These are phyloP conservation scores for Gambusia yucatana DNA, from an alignment of 2,797 vertebrate genomes.

Conservation along the genomic window DNA sequence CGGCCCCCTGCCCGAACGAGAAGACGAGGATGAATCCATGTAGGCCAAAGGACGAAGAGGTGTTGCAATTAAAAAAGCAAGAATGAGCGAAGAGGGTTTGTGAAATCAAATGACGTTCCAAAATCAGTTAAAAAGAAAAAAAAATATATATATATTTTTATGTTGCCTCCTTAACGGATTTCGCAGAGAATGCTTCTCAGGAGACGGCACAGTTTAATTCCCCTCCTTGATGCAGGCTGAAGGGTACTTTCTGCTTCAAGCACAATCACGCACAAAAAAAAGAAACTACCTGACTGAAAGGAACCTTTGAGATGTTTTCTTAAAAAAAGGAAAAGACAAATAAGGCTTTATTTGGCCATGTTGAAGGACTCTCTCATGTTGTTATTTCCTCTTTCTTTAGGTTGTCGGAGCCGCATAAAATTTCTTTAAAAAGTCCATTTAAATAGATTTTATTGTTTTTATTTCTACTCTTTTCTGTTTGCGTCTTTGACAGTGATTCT, in stretches of 20 bases:
- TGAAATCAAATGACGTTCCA: slow-evolving; percentile 17
- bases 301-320: neutral
- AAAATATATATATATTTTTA: neutral
- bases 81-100: neutral
- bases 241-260: neutral
- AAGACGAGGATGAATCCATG: slow-evolving; percentile 67
- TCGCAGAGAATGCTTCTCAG: neutral
- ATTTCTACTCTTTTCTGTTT: slow-evolving; percentile 4
- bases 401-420: neutral
- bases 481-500: neutral
- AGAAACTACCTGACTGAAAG: neutral
- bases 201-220: neutral
- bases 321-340: neutral
- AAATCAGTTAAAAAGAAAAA: neutral
- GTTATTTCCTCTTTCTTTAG: neutral
- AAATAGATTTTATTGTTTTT: slow-evolving; percentile 3
- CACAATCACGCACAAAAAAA: slow-evolving; percentile 4
- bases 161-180: neutral
- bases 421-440: neutral
- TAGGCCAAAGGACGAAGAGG: neutral
- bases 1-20: slow-evolving; percentile 72
- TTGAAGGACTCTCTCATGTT: neutral
- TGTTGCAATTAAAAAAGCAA: neutral
- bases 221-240: neutral
- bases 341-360: neutral